Percentiles rank a stretch among this genome's conserved stretches.
Conservation (phyloP, 2,888 invertebrate genomes). For the Agrilus cyanescens region DNA sequence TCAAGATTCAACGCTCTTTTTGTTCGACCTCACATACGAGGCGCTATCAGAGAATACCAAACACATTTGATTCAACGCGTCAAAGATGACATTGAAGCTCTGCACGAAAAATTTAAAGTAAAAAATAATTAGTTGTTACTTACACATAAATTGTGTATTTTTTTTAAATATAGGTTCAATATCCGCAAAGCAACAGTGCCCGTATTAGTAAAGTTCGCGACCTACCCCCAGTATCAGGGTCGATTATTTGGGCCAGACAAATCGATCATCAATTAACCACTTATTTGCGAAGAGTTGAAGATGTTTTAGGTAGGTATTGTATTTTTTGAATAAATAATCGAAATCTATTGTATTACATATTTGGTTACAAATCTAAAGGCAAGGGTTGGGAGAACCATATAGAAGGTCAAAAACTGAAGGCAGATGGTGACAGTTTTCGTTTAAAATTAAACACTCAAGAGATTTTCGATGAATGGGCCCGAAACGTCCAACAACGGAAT, state of each 20-base stretch:
- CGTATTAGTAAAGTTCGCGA: conserved; percentile 85
- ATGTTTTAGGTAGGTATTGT: conserved; percentile 67
- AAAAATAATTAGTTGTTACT: no score
- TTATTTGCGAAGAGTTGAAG: conserved; percentile 93
- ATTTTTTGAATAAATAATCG: background rate
- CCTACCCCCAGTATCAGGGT: conserved; percentile 93
- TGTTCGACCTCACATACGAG: conserved; percentile 95
- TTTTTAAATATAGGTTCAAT: conserved; percentile 60
- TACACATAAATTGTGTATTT: conserved; percentile 1
- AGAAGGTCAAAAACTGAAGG: conserved; percentile 94
- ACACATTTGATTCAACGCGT: conserved; percentile 97
- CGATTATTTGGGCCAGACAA: conserved; percentile 98
- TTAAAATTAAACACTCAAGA: conserved; percentile 92
- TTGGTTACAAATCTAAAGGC: conserved; percentile 36
- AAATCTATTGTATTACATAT: background rate
- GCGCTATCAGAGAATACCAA: conserved; percentile 98
- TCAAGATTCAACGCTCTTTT: conserved; percentile 98
- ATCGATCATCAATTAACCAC: conserved; percentile 95
- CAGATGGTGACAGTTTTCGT: conserved; percentile 95
- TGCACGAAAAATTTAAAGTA: conserved; percentile 97
- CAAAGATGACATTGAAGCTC: conserved; percentile 94
- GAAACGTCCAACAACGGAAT: conserved; percentile 87
- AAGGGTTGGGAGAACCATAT: conserved; percentile 99
- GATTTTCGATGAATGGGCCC: conserved; percentile 97
- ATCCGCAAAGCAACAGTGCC: conserved; percentile 88